Evolutionary conservation across 2,888 invertebrate genomes (phyloP).

Genomic region (Drosophila mulleri): DNA sequence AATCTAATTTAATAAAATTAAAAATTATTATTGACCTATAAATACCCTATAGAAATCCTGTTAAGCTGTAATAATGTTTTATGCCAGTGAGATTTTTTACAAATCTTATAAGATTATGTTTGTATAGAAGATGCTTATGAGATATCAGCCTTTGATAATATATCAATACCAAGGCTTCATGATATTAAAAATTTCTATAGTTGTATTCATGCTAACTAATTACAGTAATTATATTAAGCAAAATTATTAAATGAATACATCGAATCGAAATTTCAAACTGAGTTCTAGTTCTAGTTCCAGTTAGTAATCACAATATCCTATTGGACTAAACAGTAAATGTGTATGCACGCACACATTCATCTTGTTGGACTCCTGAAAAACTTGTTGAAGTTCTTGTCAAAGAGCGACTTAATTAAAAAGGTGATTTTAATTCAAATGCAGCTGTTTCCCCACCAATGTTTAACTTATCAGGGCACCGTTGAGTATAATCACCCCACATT

Average conservation of each 20-base stretch:
- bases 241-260: not conserved
- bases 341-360: not conserved
- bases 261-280: not conserved
- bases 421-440: not conserved
- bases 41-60: slow-evolving; percentile 5
- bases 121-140: not conserved
- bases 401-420: not conserved
- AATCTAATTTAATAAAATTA: not conserved
- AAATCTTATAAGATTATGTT: not conserved
- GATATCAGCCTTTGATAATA: not conserved
- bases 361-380: slow-evolving; percentile 3
- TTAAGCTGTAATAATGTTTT: not conserved
- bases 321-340: not conserved
- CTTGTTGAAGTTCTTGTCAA: slow-evolving; percentile 5
- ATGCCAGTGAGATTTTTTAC: not conserved
- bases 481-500: slow-evolving; percentile 4
- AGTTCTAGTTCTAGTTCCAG: not conserved
- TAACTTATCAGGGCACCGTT: not conserved
- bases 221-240: not conserved
- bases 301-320: not conserved
- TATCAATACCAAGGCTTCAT: not conserved
- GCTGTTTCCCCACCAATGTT: not conserved
- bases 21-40: not conserved
- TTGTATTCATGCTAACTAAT: not conserved
- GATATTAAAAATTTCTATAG: not conserved